Evolutionary conservation across 2,113 vertebrate genomes (phyloP).

Genomic region (Barbus barbus): DNA sequence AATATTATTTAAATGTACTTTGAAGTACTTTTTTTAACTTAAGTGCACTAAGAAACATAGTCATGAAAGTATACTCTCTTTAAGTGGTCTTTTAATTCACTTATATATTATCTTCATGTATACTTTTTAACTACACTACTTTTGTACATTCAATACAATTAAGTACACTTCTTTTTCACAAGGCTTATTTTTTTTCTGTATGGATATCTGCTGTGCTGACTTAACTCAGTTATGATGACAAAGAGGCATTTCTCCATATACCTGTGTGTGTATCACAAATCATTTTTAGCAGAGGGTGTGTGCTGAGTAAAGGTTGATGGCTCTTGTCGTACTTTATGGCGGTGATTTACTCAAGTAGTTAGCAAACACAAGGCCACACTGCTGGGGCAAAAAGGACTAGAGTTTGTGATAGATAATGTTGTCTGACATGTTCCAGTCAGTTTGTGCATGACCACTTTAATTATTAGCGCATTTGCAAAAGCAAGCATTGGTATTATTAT

Average conservation of each 20-base stretch:
- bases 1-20: too few species aligned
- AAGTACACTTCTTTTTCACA: neutral
- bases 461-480: neutral
- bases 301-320: too few species aligned
- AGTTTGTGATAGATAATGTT: slow-evolving; percentile 24
- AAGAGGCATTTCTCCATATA: too few species aligned
- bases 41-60: too few species aligned
- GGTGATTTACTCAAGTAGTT: slow-evolving; percentile 22
- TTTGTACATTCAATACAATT: neutral
- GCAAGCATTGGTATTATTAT: neutral
- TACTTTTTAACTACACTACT: neutral
- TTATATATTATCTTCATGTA: neutral
- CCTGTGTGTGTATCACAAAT: too few species aligned
- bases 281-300: too few species aligned
- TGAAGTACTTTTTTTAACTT: too few species aligned
- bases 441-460: neutral
- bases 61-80: too few species aligned
- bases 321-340: too few species aligned
- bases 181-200: neutral
- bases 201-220: neutral
- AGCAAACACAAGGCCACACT: neutral
- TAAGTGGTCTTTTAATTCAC: neutral
- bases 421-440: too few species aligned
- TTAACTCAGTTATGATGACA: too few species aligned
- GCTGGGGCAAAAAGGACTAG: slow-evolving; percentile 4